A percentile compares a stretch with the other conserved stretches of the same genome.
These are phyloP conservation scores for Phycodurus eques DNA, from an alignment of 2,113 vertebrate genomes.

Conservation along the genomic window DNA sequence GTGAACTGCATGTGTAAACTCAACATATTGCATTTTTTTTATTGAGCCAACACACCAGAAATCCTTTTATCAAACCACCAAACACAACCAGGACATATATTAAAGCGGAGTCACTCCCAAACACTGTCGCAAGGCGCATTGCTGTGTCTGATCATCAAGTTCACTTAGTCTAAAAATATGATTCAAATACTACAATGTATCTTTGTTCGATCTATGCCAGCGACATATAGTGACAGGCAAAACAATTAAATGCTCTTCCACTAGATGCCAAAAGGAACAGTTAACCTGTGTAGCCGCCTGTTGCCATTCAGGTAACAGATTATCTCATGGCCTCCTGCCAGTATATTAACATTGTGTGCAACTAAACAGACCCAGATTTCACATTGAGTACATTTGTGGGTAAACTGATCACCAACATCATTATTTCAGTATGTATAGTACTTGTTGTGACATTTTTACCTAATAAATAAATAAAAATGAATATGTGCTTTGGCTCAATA, in stretches of 20 bases:
- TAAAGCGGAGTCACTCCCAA: neutral
- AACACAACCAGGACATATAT: conserved; percentile 6
- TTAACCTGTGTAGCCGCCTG: too few species aligned
- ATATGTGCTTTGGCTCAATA: neutral
- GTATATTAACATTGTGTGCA: neutral
- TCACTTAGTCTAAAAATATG: too few species aligned
- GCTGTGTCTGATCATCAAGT: neutral
- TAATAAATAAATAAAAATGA: neutral
- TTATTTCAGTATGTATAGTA: neutral
- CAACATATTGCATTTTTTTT: conserved; percentile 8
- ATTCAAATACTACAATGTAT: too few species aligned
- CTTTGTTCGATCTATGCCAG: too few species aligned
- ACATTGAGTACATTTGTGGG: neutral
- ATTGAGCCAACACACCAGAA: conserved; percentile 31
- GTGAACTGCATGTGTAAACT: conserved; percentile 25
- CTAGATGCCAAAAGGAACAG: neutral
- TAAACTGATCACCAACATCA: neutral
- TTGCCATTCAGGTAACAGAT: too few species aligned
- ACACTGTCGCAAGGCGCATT: neutral
- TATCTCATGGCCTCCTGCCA: too few species aligned
- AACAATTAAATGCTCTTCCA: neutral
- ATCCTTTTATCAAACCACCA: conserved; percentile 25
- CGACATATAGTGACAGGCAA: neutral
- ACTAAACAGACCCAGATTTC: neutral
- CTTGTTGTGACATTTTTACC: neutral